Evolutionary conservation across 2,888 invertebrate species (phyloP).

Genomic region (Nematopogon swammerdamellus): DNA sequence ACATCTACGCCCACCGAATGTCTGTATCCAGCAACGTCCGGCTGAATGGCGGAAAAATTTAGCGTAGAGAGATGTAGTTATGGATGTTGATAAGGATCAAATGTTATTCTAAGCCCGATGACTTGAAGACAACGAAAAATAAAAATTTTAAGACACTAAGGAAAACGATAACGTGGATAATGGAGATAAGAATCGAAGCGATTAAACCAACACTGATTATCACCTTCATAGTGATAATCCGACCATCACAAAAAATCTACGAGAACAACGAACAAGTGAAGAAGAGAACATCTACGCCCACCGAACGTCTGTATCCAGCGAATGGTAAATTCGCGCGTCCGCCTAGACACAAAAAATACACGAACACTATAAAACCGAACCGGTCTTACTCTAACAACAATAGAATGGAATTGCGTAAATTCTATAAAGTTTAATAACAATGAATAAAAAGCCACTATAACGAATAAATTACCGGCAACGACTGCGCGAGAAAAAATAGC

Average conservation of each 20-base stretch:
- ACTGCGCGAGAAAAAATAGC: slow-evolving; percentile 44
- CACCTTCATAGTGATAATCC: too few relatives aligned
- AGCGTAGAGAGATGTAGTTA: too few relatives aligned
- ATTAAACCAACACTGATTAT: too few relatives aligned
- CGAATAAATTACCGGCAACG: slow-evolving; percentile 47
- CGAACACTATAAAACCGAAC: neutral
- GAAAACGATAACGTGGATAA: too few relatives aligned
- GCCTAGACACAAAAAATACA: neutral
- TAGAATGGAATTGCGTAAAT: neutral
- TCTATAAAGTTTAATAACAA: neutral
- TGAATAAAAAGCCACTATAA: slow-evolving; percentile 20
- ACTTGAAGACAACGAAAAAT: too few relatives aligned
- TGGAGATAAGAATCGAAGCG: too few relatives aligned
- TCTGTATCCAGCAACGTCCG: too few relatives aligned
- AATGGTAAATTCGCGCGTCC: neutral
- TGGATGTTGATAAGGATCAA: too few relatives aligned
- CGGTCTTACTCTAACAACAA: neutral
- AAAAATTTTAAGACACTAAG: too few relatives aligned
- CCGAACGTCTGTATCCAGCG: neutral
- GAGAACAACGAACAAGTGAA: neutral
- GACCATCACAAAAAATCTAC: too few relatives aligned
- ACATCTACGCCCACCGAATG: neutral
- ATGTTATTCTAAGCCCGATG: too few relatives aligned
- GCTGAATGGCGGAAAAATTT: too few relatives aligned
- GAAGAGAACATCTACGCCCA: neutral